Evolutionary conservation across 2,113 vertebrate species (phyloP), one percentile per base, ranked within the genome.

Genomic region (Coryphaenoides rupestris): DNA sequence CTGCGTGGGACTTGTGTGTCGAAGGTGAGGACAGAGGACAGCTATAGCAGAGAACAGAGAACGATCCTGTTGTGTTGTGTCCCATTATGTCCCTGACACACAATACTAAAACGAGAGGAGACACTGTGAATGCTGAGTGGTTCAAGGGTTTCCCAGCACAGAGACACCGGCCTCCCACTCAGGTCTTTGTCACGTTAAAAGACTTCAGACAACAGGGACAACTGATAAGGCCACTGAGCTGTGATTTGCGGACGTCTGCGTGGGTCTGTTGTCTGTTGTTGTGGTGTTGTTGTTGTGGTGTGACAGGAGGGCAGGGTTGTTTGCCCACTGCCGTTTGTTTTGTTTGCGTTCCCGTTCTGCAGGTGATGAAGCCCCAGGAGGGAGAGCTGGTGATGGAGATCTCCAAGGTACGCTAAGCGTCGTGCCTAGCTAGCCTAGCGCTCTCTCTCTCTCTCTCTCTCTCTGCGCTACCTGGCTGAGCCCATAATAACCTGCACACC

Each of bases 311-410:
- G 1, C 4, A 0, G 21, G 55, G 65, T n/a, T 79, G 73, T 81
- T 69, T 80, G 79, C 72, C 65, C 24, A 76, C 81, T 77, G 46
- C 14, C 13, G 46, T 47, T n/a, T 9, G 45, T 50, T 52, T 58
- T 77, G 73, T 83, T 74, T 87, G 70, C 84, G 66, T 62, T 82
- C 19, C 69, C 58, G 59, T 19, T 65, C 57, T 40, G 45, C 70
- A 86, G 84, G 80, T 71, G 76, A 91, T 90, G 89, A 91, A 91
- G 80, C 84, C 89, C 26, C 86, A 87, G 5, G 89, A 89, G 89
- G 73, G 73, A 14, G 86, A 89, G 65, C 84, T 92, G 3, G 79
- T 87, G 61, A 67, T 55, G 28, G 89, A 91, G 66, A 91, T 92
- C 83, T 90, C 90, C 17, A 90, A 92, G 89, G 91, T 91, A 86